Evolutionary conservation across 1,140 invertebrate species (phyloP).

Genomic region (Drosophila burlai): DNA sequence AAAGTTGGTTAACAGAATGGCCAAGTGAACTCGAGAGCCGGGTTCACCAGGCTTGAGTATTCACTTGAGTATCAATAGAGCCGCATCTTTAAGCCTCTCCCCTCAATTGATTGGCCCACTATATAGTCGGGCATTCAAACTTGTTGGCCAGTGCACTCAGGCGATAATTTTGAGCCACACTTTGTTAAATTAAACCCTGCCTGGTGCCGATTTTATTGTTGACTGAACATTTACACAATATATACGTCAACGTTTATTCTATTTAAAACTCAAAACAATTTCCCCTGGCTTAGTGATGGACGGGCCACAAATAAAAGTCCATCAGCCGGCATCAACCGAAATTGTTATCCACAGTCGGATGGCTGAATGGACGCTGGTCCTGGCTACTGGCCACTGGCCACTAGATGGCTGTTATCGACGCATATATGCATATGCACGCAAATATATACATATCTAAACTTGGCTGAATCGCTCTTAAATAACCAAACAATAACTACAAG

Average conservation of each 20-base stretch:
- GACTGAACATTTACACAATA: slow-evolving; percentile 77
- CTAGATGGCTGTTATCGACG: slow-evolving; percentile 46
- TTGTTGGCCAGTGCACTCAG: slow-evolving; percentile 64
- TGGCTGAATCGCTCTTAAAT: slow-evolving; percentile 80
- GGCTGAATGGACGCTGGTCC: slow-evolving; percentile 21
- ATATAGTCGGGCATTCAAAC: slow-evolving; percentile 13
- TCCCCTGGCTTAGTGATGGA: slow-evolving; percentile 62
- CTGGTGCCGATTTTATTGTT: slow-evolving; percentile 63
- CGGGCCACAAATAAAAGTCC: slow-evolving; percentile 55
- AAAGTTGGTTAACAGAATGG: slow-evolving; percentile 47
- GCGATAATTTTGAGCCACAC: slow-evolving; percentile 69
- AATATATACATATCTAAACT: slow-evolving; percentile 77
- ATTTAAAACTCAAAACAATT: slow-evolving; percentile 81
- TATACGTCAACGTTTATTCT: slow-evolving; percentile 79
- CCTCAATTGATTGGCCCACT: slow-evolving; percentile 27
- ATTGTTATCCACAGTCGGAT: slow-evolving; percentile 69
- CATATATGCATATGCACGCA: slow-evolving; percentile 39
- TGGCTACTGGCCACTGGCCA: slow-evolving; percentile 12
- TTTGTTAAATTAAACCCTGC: slow-evolving; percentile 48
- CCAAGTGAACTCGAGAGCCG: slow-evolving; percentile 40
- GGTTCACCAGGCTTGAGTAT: slow-evolving; percentile 8
- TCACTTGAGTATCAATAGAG: slow-evolving; percentile 39
- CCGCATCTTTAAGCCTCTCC: slow-evolving; percentile 31
- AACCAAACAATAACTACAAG: slow-evolving; percentile 79
- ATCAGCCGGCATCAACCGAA: slow-evolving; percentile 70